Evolutionary conservation across 2,797 vertebrate genomes (phyloP).

Genomic region (Pantherophis vulpinus): DNA sequence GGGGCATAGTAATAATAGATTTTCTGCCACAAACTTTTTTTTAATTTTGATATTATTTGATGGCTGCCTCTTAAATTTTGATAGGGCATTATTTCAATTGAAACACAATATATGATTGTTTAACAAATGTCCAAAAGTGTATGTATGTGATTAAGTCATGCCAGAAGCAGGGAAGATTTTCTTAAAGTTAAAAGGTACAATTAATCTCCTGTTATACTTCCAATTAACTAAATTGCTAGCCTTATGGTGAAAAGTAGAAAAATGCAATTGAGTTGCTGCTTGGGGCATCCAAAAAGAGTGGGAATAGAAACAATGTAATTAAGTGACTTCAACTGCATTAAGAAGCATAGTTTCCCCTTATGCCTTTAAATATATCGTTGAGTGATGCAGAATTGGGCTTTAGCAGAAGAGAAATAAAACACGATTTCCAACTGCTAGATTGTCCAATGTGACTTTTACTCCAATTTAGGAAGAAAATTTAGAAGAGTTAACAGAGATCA

Average conservation of each 20-base stretch:
- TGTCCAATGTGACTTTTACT: not conserved
- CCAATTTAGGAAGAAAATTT: rapidly evolving
- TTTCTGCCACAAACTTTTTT: not conserved
- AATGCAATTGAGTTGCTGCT: slow-evolving; percentile 71
- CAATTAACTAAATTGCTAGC: slow-evolving; percentile 76
- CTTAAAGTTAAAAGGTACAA: slow-evolving; percentile 69
- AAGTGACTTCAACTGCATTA: slow-evolving; percentile 66
- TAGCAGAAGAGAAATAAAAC: rapidly evolving
- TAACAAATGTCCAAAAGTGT: slow-evolving; percentile 35
- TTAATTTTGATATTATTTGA: slow-evolving; percentile 39
- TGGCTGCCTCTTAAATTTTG: slow-evolving; percentile 43
- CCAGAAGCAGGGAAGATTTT: slow-evolving; percentile 61
- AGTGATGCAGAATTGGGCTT: slow-evolving; percentile 28
- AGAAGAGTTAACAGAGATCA: rapidly evolving
- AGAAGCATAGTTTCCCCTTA: slow-evolving; percentile 48
- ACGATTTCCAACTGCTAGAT: slow-evolving; percentile 7
- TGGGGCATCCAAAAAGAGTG: slow-evolving; percentile 58
- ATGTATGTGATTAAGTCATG: slow-evolving; percentile 36
- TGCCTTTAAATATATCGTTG: slow-evolving; percentile 53
- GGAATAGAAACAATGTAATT: slow-evolving; percentile 72
- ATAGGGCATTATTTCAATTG: slow-evolving; percentile 51
- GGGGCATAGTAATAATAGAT: not conserved
- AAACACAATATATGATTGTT: slow-evolving; percentile 54
- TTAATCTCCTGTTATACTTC: slow-evolving; percentile 73
- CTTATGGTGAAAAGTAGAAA: slow-evolving; percentile 69